Percentiles rank a stretch among this genome's conserved stretches.
phyloP scores from a whole-genome alignment of 2,113 vertebrate species.

The Montifringilla adamsi region DNA sequence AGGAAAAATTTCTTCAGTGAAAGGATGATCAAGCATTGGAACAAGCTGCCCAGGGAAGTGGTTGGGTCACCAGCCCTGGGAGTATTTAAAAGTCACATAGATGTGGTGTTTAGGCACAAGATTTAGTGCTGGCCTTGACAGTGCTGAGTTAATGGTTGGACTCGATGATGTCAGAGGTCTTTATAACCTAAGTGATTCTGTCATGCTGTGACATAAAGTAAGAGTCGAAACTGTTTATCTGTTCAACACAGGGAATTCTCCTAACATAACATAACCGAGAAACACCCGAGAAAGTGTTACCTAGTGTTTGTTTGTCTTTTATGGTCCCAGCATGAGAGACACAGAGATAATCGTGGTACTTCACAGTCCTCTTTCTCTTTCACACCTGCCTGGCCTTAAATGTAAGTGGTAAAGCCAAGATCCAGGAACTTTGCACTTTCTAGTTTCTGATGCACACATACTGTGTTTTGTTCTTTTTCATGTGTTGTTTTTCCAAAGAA shows the following conservation, averaged over 20 bases:
- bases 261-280: neutral
- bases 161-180: neutral
- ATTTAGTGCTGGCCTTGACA: neutral
- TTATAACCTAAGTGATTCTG: neutral
- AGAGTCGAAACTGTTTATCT: neutral
- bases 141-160: neutral
- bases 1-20: neutral
- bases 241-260: neutral
- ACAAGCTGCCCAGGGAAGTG: neutral
- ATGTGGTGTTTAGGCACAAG: neutral
- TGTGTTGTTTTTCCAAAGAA: neutral
- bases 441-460: neutral
- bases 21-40: neutral
- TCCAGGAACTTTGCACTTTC: neutral
- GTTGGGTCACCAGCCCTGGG: neutral
- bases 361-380: neutral
- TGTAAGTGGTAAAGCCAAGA: neutral
- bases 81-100: neutral
- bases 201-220: neutral
- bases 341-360: neutral
- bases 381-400: neutral
- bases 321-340: neutral
- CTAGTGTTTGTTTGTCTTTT: neutral
- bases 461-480: fast-evolving
- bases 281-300: neutral